Base-by-base conservation (phyloP, 2,113 vertebrate species). In the Gambusia affinis region DNA sequence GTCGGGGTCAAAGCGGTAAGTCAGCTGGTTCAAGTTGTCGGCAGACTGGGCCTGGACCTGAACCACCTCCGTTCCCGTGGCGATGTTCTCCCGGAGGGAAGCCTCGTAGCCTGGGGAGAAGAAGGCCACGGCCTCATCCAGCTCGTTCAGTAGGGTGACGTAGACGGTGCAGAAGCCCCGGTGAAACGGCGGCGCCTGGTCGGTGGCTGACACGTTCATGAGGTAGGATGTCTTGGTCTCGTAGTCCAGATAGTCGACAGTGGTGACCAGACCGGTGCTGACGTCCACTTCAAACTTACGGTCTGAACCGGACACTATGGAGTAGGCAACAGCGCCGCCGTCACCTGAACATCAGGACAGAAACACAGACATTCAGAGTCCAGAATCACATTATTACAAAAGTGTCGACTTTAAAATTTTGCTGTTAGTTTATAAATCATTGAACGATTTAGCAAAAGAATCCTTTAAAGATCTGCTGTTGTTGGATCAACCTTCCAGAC, bases 211-310 rank as follows among this genome's bases (percentile, higher is more conserved):
- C 44, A 99, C 91, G 0, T 99, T 99, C 96, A 99, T 98, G 76
- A 97, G 85, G 84, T 99, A 99, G 82, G 95, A 96, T 81, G 97
- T 99, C 91, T 98, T 98, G 75, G 97, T 98, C 94, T 99, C 98
- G 0, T 97, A 99, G 92, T 99, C 98, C 86, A 99, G 90, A 83
- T 97, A 95, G n/a, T 98, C 96, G 6, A 97, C 92, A 0, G 98
- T 99, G 1, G 95, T 97, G 69, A 99, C 87, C 84, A 97, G 94
- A 22, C 96, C 97, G 0, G 96, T 97, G 92, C 96, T 97, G 75
- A 94, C 85, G 3, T 97, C 98, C 4, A 99, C 97, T 90, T 97
- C 96, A 19, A 99, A 99, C 82, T 98, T 99, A 69, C 94, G 95
- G 81, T 99, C 97, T 0, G 96, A 94, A 0, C 98, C 98, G 0